These are phyloP conservation scores for Crossoptilon crossoptilon DNA, from an alignment of 2,797 vertebrate genomes.

Conservation along the genomic window DNA sequence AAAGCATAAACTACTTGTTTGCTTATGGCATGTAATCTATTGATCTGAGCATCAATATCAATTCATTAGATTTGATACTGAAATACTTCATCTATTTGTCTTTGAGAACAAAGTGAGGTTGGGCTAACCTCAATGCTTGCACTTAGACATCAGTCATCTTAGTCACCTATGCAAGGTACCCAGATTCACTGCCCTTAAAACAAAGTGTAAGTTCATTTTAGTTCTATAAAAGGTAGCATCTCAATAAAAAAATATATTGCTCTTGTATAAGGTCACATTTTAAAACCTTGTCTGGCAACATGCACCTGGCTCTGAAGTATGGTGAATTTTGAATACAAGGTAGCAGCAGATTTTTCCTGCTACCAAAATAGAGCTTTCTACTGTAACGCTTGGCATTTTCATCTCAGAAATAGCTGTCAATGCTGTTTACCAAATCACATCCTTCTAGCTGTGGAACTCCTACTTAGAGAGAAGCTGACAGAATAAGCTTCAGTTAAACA, in stretches of 20 bases:
- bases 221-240: background rate
- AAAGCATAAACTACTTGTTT: background rate
- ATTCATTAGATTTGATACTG: background rate
- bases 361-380: background rate
- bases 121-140: background rate
- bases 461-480: background rate
- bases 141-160: background rate
- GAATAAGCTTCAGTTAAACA: background rate
- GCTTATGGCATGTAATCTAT: background rate
- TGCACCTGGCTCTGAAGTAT: background rate
- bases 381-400: background rate
- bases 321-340: background rate
- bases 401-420: background rate
- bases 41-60: background rate
- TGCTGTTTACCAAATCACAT: background rate
- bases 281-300: background rate
- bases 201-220: background rate
- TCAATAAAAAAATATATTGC: background rate
- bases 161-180: background rate
- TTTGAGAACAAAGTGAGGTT: background rate
- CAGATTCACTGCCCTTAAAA: background rate
- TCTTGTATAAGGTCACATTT: background rate
- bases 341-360: background rate
- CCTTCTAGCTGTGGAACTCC: background rate
- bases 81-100: background rate